Conservation (phyloP, 2,113 vertebrate species). For the Myxocyprinus asiaticus region DNA sequence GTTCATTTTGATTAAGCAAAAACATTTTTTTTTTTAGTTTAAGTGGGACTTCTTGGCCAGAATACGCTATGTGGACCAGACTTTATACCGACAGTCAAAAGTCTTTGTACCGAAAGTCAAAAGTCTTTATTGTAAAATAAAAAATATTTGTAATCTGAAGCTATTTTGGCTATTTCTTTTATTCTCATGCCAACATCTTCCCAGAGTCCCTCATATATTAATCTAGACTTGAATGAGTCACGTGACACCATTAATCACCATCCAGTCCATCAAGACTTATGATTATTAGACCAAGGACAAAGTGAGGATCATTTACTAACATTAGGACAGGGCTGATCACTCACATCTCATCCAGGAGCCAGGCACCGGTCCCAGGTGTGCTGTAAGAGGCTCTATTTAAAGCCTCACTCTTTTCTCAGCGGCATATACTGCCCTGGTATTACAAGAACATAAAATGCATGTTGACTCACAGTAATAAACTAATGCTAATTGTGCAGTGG, state of each 20-base stretch:
- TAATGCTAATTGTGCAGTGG: constrained; percentile 51
- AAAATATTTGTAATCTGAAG: too few species aligned
- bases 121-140: too few species aligned
- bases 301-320: constrained; percentile 40
- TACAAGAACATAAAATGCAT: constrained; percentile 52
- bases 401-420: constrained; percentile 45
- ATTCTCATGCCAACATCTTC: neutral
- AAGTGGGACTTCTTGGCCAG: too few species aligned
- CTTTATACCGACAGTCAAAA: too few species aligned
- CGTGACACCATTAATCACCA: constrained; percentile 16
- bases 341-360: constrained; percentile 35
- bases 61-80: too few species aligned
- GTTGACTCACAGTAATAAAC: constrained; percentile 52
- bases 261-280: constrained; percentile 22
- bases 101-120: too few species aligned
- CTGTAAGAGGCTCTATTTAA: constrained; percentile 42
- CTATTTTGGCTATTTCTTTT: too few species aligned
- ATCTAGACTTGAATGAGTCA: neutral
- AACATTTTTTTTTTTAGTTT: too few species aligned
- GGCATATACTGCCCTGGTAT: constrained; percentile 29
- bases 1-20: too few species aligned
- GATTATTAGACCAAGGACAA: constrained; percentile 34
- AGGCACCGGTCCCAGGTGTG: constrained; percentile 32
- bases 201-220: neutral
- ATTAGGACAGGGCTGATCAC: constrained; percentile 44